Evolutionary conservation across 2,888 invertebrate genomes (phyloP).

Genomic region (Oligia strigilis): DNA sequence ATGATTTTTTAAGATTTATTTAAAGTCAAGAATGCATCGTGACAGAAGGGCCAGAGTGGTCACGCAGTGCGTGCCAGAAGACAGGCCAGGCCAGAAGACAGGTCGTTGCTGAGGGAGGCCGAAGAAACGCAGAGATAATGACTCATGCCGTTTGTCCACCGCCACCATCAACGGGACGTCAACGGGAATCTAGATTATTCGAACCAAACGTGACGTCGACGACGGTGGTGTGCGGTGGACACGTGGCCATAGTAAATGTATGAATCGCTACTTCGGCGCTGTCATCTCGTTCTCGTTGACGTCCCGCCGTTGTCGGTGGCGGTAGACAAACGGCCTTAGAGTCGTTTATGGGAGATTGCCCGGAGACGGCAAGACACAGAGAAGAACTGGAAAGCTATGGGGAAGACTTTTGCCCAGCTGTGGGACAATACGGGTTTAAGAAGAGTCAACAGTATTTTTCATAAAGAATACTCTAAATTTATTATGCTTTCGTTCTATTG

Average conservation of each 20-base stretch:
- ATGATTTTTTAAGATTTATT: neutral
- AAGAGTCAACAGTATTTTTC: neutral
- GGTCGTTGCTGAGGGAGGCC: neutral
- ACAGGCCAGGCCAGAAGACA: too few species aligned
- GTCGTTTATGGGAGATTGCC: neutral
- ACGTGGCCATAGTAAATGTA: too few species aligned
- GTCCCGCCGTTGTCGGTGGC: too few species aligned
- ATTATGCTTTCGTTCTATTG: neutral
- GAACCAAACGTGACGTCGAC: too few species aligned
- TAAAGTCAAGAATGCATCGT: too few species aligned
- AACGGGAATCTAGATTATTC: too few species aligned
- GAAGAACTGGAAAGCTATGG: neutral
- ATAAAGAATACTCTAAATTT: too few species aligned
- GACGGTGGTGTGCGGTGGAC: too few species aligned
- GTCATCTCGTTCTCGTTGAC: too few species aligned
- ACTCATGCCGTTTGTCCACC: too few species aligned
- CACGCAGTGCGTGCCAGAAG: neutral
- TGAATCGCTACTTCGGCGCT: too few species aligned
- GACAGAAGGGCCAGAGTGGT: neutral
- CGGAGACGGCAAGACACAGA: neutral
- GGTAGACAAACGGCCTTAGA: neutral
- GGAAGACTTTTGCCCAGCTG: neutral
- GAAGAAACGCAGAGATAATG: neutral
- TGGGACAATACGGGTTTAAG: neutral
- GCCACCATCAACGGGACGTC: too few species aligned